These are phyloP conservation scores for Sarcophaga variegata DNA, from an alignment of 2,888 invertebrate species.

Conservation along the genomic window DNA sequence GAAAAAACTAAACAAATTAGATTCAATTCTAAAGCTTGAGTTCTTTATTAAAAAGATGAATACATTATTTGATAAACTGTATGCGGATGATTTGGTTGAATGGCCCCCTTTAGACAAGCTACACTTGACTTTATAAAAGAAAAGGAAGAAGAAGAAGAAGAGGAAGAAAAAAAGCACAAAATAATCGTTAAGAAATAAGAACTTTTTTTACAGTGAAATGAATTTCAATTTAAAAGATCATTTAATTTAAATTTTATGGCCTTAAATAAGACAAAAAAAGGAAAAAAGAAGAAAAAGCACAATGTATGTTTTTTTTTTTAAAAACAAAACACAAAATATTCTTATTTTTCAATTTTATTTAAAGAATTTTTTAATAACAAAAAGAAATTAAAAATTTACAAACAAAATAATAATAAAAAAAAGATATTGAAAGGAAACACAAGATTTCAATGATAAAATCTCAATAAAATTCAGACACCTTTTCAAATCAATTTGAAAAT, in stretches of 20 bases:
- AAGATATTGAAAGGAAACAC: background rate
- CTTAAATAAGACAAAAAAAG: background rate
- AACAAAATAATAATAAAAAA: no score
- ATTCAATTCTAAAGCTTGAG: background rate
- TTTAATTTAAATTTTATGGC: constrained; percentile 66
- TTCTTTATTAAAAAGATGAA: background rate
- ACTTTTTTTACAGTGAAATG: constrained; percentile 26
- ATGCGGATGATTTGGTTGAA: background rate
- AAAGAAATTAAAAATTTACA: background rate
- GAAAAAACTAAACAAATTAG: background rate
- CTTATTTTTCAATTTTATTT: background rate
- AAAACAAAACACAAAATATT: background rate
- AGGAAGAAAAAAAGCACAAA: background rate
- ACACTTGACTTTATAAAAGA: background rate
- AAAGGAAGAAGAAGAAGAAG: background rate
- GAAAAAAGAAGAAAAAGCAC: background rate
- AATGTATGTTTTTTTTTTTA: background rate
- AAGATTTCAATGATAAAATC: background rate
- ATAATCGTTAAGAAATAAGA: background rate
- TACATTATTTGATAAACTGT: constrained; percentile 25
- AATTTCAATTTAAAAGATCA: constrained; percentile 61
- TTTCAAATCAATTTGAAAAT: background rate
- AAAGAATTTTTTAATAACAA: background rate
- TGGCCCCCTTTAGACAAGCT: background rate
- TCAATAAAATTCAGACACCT: background rate